Evolutionary conservation across 2,888 invertebrate genomes (phyloP), one percentile per base, ranked within the genome.

Genomic region (Lycia hirtaria): DNA sequence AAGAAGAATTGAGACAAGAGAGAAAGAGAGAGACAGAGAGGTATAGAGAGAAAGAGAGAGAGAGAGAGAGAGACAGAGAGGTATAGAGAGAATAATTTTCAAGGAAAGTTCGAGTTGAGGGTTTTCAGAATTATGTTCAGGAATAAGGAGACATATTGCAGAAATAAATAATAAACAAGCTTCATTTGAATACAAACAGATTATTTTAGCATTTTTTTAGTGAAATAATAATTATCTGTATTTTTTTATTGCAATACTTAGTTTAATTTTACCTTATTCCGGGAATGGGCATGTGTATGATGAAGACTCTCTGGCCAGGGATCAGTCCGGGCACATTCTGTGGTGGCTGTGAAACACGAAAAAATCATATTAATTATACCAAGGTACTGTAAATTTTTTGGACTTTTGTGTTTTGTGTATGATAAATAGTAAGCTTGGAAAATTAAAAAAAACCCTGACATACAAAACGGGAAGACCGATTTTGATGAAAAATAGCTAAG

Each of bases 241-340:
- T 3, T 4, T 3, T 2, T 40, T 6, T 37, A n/a, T n/a, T 9
- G 3, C 3, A 9, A 12, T 22, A 4, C n/a, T n/a, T 4, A 4
- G 4, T 19, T 35, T 68, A 87, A 89, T 83, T 84, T 84, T 68
- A 87, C 89, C 84, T 84, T 84, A 92, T 67, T 83, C 90, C 90
- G 4, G 90, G 86, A 0, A 91, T 74, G 0, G 90, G 90, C 91
- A 91, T 94, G 65, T 94, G 93, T 0, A 94, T 85, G 22, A 94
- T 92, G 76, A 93, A 94, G 62, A 93, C 93, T 56, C 93, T 80
- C 65, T 93, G 93, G 1, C 93, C 94, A 0, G 92, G 92, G 1
- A 81, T 40, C 9, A 90, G 62, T 0, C 89, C 91, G 1, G 90
- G 91, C 2, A 89, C 54, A 43, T 85, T 84, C 0, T 88, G 91